Evolutionary conservation across 2,797 vertebrate genomes (phyloP), one percentile per base, ranked within the genome.

Genomic region (Lycodopsis pacificus): DNA sequence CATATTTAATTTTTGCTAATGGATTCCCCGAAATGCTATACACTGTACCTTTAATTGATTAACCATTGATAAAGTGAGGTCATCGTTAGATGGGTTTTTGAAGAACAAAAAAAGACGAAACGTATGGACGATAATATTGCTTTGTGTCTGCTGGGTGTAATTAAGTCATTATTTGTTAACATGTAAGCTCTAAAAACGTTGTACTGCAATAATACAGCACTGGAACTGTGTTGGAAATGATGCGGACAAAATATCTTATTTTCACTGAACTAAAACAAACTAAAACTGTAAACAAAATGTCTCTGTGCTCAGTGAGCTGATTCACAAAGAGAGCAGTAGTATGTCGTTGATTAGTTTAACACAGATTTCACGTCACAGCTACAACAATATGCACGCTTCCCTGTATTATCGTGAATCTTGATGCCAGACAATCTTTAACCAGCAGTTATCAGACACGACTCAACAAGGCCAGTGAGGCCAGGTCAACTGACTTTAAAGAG

Each of bases 401-500:
- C 32, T 20, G 20, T 42, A 64, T 77, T 20, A 22, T 5, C 22
- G 34, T 54, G 49, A 27, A 19, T 68, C 49, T 36, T 32, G 63
- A 66, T 54, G 49, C 30, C 48, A 48, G 59, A 54, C 44, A 2
- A 22, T 53, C 32, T 46, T 56, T 20, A 38, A 30, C 59, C 22
- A 30, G 13, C 17, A 2, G 71, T 56, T 56, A 75, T 62, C 67
- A 68, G 74, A 70, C 49, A 22, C 71, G 32, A 6, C 27, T 11
- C 27, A 44, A 38, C 77, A 58, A 51, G 27, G 11, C 54, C 40
- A 20, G 56, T n/a, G 22, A 79, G 19, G 48, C 15, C 4, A 3
- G 61, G 61, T 82, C 77, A 80, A 57, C 3, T 59, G 46, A 76
- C 63, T 73, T 73, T 73, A 34, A 85, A 77, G 44, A 66, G 49